phyloP scores from a whole-genome alignment of 1,140 invertebrate genomes.

The Drosophila varians region DNA sequence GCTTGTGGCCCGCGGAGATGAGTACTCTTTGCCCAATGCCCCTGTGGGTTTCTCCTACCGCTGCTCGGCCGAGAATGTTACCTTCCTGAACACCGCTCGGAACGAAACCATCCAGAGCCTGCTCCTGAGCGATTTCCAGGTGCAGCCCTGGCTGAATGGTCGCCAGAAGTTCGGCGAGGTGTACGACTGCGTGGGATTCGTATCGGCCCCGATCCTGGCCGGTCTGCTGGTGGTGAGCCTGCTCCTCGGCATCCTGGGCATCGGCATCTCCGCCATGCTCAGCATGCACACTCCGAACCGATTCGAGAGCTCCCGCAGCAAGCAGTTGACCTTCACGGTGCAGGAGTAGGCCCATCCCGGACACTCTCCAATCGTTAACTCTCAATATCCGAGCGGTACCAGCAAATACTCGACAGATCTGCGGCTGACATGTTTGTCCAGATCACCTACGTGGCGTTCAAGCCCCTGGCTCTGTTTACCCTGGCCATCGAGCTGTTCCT shows the following conservation, averaged over 20 bases:
- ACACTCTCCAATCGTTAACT: neutral
- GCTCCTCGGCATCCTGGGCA: slow-evolving; percentile 90
- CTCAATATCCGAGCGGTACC: neutral
- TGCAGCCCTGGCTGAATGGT: slow-evolving; percentile 85
- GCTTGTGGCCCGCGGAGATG: slow-evolving; percentile 67
- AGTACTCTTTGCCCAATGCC: slow-evolving; percentile 82
- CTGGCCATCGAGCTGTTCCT: slow-evolving; percentile 76
- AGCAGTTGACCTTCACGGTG: slow-evolving; percentile 93
- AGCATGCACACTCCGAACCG: slow-evolving; percentile 98
- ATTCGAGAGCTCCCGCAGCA: slow-evolving; percentile 98
- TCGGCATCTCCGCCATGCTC: slow-evolving; percentile 94
- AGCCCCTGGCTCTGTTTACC: slow-evolving; percentile 67
- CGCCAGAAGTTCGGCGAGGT: slow-evolving; percentile 87
- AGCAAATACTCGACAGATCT: neutral
- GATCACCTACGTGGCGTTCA: slow-evolving; percentile 59
- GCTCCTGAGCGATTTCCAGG: slow-evolving; percentile 84
- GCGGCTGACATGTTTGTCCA: slow-evolving; percentile 57
- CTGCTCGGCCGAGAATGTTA: slow-evolving; percentile 83
- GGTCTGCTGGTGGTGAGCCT: slow-evolving; percentile 93
- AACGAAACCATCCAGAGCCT: slow-evolving; percentile 73
- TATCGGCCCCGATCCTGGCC: slow-evolving; percentile 95
- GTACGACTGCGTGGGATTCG: slow-evolving; percentile 95
- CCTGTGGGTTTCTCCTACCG: slow-evolving; percentile 85
- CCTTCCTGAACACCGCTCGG: slow-evolving; percentile 83
- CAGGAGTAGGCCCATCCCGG: slow-evolving; percentile 86